Evolutionary conservation across 2,888 invertebrate species (phyloP).

Genomic region (Eristalinus aeneus): DNA sequence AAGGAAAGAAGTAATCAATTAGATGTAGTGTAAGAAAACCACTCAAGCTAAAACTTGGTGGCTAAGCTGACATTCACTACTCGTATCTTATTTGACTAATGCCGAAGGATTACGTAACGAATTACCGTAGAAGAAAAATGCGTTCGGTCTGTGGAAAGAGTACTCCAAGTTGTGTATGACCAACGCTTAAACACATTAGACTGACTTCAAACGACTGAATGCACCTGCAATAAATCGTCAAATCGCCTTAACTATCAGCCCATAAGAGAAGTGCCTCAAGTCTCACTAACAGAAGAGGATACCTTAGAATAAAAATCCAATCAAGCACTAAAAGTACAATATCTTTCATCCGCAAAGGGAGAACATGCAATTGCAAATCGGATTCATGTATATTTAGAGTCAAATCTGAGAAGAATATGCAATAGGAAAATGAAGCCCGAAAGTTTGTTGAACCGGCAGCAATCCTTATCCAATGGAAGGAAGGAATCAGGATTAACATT

Average conservation of each 20-base stretch:
- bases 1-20: too few species aligned
- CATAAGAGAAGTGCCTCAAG: background rate
- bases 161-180: too few species aligned
- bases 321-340: conserved; percentile 8
- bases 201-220: background rate
- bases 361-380: background rate
- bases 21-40: too few species aligned
- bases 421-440: conserved; percentile 31
- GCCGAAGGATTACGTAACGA: too few species aligned
- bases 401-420: conserved; percentile 15
- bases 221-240: background rate
- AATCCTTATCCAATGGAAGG: too few species aligned
- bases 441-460: conserved; percentile 2
- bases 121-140: too few species aligned
- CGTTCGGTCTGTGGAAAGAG: too few species aligned
- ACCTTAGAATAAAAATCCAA: background rate
- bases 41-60: too few species aligned
- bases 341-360: conserved; percentile 14
- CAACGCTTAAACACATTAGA: too few species aligned
- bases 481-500: conserved; percentile 20
- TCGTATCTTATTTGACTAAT: too few species aligned
- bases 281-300: background rate
- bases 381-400: background rate
- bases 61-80: too few species aligned
- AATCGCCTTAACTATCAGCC: background rate